These are phyloP conservation scores for Sepiola atlantica DNA, from an alignment of 2,888 invertebrate genomes.

Conservation along the genomic window DNA sequence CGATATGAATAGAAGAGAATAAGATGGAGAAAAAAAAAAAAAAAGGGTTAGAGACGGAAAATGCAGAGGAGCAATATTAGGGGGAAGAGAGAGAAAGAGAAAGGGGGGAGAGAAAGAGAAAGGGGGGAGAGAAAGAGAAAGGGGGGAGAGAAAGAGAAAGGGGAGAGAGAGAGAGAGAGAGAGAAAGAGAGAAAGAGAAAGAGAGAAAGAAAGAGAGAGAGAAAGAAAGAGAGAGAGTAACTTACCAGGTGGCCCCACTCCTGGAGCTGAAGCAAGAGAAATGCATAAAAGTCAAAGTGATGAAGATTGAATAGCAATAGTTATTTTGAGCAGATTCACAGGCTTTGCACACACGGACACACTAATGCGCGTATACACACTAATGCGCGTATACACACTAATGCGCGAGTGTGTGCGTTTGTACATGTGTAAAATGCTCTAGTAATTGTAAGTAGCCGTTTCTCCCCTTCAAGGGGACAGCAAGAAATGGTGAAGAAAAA, in stretches of 20 bases:
- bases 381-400: neutral
- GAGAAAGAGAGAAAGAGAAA: no score
- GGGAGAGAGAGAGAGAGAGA: neutral
- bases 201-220: neutral
- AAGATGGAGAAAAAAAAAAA: neutral
- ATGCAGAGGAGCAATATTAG: neutral
- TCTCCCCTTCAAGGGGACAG: neutral
- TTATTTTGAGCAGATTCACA: neutral
- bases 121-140: neutral
- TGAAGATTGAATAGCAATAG: neutral
- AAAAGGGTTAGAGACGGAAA: neutral
- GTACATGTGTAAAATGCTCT: neutral
- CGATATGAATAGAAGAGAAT: neutral
- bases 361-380: neutral
- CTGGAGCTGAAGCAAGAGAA: slow-evolving; percentile 47
- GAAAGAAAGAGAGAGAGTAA: neutral
- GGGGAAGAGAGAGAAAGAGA: no score
- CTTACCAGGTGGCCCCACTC: slow-evolving; percentile 46
- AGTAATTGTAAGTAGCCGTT: neutral
- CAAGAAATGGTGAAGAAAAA: neutral
- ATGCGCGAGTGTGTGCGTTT: neutral
- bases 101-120: neutral
- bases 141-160: neutral
- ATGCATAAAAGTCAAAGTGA: slow-evolving; percentile 40
- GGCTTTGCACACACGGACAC: neutral